Percentiles rank a stretch among this genome's conserved stretches.
Conservation (phyloP, 2,797 vertebrate species). For the Anomalospiza imberbis region DNA sequence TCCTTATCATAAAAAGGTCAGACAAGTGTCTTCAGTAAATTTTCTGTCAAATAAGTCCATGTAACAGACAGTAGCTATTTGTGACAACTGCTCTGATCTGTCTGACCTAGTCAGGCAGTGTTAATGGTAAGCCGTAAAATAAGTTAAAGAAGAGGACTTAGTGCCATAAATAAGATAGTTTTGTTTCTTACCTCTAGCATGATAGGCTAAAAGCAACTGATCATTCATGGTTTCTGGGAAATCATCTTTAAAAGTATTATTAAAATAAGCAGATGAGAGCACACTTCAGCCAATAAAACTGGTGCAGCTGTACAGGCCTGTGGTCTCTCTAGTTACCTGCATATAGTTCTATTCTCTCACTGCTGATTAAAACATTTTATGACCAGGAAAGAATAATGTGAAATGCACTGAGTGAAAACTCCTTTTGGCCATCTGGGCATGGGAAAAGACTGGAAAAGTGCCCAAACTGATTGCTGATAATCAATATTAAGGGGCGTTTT, state of each 20-base stretch:
- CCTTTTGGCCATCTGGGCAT: background rate
- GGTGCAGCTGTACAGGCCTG: background rate
- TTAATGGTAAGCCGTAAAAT: background rate
- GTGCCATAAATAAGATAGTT: background rate
- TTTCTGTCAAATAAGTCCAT: background rate
- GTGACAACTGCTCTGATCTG: background rate
- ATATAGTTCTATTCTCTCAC: background rate
- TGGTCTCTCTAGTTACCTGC: background rate
- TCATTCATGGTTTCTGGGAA: background rate
- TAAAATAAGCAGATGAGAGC: background rate
- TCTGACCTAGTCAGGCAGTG: background rate
- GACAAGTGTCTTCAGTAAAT: background rate
- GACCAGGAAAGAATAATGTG: background rate
- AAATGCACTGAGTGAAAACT: background rate
- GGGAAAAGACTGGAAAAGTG: background rate
- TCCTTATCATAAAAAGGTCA: background rate
- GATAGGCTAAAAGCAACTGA: background rate
- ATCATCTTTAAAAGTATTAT: background rate
- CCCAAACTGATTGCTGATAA: background rate
- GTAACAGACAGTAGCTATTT: background rate
- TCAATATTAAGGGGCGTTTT: background rate
- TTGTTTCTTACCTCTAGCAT: background rate
- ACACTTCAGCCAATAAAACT: background rate
- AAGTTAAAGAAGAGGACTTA: background rate
- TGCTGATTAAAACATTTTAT: background rate